Percentiles rank a stretch among this genome's conserved stretches.
phyloP scores from a whole-genome alignment of 1,140 invertebrate genomes.

The Acromyrmex echinatior region DNA sequence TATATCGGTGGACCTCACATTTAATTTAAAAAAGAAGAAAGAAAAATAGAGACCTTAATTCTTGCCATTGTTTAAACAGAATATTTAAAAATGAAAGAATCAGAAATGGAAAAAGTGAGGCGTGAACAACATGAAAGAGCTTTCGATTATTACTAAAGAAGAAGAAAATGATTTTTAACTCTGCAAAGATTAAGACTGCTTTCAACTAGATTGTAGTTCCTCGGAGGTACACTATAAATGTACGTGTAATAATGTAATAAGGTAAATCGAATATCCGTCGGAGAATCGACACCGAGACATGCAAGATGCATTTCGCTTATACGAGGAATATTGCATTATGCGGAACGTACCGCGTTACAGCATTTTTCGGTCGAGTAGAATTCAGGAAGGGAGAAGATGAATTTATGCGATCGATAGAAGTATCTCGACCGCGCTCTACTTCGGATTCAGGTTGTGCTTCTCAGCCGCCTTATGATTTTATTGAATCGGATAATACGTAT shows the following conservation, averaged over 20 bases:
- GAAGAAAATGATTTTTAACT: slow-evolving; percentile 23
- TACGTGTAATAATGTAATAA: slow-evolving; percentile 46
- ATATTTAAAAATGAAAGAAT: neutral
- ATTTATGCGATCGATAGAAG: slow-evolving; percentile 62
- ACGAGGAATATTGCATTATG: slow-evolving; percentile 63
- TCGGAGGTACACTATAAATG: slow-evolving; percentile 31
- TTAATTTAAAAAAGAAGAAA: slow-evolving; percentile 57
- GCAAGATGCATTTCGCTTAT: slow-evolving; percentile 62
- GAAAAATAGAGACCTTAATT: slow-evolving; percentile 43
- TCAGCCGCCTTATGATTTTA: slow-evolving; percentile 54
- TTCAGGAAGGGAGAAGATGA: slow-evolving; percentile 61
- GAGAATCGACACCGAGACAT: slow-evolving; percentile 58
- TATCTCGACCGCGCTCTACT: slow-evolving; percentile 54
- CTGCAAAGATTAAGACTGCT: slow-evolving; percentile 34
- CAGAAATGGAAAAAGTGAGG: neutral
- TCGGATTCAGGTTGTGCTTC: slow-evolving; percentile 15
- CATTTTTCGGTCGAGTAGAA: slow-evolving; percentile 57
- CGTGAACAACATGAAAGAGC: neutral
- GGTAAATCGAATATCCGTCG: slow-evolving; percentile 56
- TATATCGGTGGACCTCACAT: slow-evolving; percentile 41
- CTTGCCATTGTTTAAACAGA: neutral
- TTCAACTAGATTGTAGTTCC: neutral
- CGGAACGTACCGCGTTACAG: slow-evolving; percentile 58
- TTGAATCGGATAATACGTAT: slow-evolving; percentile 58
- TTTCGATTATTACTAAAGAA: neutral